Evolutionary conservation across 2,113 vertebrate species (phyloP), one percentile per base, ranked within the genome.

Genomic region (Pelobates fuscus): DNA sequence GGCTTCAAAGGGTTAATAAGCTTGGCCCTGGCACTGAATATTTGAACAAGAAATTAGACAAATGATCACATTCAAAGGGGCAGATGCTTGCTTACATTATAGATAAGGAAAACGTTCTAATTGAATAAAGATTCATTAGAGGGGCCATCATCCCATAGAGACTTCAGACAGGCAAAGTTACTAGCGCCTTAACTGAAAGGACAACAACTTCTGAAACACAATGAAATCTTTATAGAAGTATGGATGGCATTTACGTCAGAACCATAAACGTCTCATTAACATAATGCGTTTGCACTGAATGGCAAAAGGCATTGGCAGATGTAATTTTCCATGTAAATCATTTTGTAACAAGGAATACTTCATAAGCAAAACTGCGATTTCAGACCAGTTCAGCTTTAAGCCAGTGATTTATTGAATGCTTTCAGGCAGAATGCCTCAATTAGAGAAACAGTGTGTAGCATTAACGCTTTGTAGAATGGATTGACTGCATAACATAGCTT

Each of bases 181-280:
- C 63, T 67, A 30, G 43, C 57, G 57, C 43, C 64, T 60, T 15
- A 26, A 18, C 63, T 75, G 63, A 75, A 75, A 29, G 64, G 65
- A 77, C 73, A 67, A 68, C 54, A 30, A 21, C 29, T 52, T 20
- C 65, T 15, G 55, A 59, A 77, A 32, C n/a, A 77, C 73, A 77
- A 77, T 77, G 73, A 52, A 77, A 77, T 68, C 73, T 77, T 77
- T 77, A 77, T 77, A 61, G 73, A 67, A 29, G 17, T 24, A 25
- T 32, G 65, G 18, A 77, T 25, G 37, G 57, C 55, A 77, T 77
- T 77, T 57, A 68, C 73, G 73, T 77, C 73, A 77, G 73, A 67
- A 23, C 64, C 57, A 59, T 29, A 61, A 49, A 49, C n/a, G 73
- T 10, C 15, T 29, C 57, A 61, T 77, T 77, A 77, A 54, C 64